Percentiles rank a stretch among this genome's conserved stretches.
phyloP scores from a whole-genome alignment of 2,113 vertebrate genomes.

The Corvus moneduloides region DNA sequence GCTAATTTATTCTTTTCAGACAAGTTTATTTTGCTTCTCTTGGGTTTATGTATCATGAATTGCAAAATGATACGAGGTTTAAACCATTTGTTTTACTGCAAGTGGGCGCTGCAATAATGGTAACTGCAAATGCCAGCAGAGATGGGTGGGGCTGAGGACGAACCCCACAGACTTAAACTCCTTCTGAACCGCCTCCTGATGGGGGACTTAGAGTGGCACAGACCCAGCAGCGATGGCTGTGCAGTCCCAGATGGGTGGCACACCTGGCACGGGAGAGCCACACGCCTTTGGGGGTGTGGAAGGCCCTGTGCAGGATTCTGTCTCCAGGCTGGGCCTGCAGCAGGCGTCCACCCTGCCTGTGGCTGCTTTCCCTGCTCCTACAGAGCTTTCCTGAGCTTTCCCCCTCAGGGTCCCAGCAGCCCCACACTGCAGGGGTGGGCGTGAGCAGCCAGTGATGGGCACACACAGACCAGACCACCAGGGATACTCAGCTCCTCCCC shows the following conservation, averaged over 20 bases:
- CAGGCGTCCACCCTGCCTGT: fast-evolving
- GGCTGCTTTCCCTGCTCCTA: neutral
- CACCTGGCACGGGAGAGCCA: fast-evolving
- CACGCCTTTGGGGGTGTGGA: neutral
- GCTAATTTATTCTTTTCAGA: neutral
- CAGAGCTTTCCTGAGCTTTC: neutral
- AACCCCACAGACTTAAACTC: neutral
- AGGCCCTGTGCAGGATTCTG: neutral
- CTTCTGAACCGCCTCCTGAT: fast-evolving
- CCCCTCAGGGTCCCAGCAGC: too few relatives aligned
- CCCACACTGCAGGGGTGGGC: neutral
- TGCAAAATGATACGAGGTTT: neutral
- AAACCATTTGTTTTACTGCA: neutral
- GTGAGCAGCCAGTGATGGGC: neutral
- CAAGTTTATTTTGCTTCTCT: neutral
- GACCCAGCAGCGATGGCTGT: neutral
- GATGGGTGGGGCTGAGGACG: neutral
- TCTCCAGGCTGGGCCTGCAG: neutral
- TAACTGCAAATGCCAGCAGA: neutral
- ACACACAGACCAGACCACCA: fast-evolving
- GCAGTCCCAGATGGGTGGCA: fast-evolving
- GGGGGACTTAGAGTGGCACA: neutral
- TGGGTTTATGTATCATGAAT: neutral
- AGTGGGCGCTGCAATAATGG: neutral
- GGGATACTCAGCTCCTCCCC: too few relatives aligned